phyloP scores from a whole-genome alignment of 2,888 invertebrate genomes.

The Erebia epiphron region DNA sequence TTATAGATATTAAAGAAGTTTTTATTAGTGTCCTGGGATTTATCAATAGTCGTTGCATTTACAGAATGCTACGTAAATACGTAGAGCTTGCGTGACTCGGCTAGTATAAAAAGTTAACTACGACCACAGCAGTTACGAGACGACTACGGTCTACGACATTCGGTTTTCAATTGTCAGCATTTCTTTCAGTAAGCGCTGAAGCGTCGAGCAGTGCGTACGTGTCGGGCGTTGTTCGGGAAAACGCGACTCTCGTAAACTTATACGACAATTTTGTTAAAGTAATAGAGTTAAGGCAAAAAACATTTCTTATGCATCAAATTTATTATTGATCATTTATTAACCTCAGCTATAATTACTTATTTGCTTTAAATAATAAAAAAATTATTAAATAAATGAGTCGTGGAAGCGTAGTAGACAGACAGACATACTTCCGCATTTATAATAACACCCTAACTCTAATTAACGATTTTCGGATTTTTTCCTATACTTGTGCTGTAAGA shows the following conservation, averaged over 20 bases:
- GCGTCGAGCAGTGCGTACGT: not conserved
- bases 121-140: not conserved
- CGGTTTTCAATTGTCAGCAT: not conserved
- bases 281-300: not conserved
- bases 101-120: not conserved
- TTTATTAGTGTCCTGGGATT: too few species aligned
- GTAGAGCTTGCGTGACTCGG: conserved; percentile 3
- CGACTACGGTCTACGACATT: too few species aligned
- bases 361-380: not conserved
- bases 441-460: too few species aligned
- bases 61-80: too few species aligned
- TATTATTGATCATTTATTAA: too few species aligned
- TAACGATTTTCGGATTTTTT: too few species aligned
- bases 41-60: too few species aligned
- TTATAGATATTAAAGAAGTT: too few species aligned
- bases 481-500: too few species aligned
- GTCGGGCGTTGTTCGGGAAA: not conserved
- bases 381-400: too few species aligned
- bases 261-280: not conserved
- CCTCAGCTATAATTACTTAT: not conserved
- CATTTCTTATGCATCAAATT: not conserved
- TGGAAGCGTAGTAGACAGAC: too few species aligned
- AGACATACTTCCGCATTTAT: too few species aligned
- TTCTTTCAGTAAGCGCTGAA: not conserved
- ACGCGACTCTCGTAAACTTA: not conserved